A percentile compares a stretch with the other conserved stretches of the same genome.
Evolutionary conservation across 2,797 vertebrate genomes (phyloP).

Genomic region (Eurystomus glaucurus): DNA sequence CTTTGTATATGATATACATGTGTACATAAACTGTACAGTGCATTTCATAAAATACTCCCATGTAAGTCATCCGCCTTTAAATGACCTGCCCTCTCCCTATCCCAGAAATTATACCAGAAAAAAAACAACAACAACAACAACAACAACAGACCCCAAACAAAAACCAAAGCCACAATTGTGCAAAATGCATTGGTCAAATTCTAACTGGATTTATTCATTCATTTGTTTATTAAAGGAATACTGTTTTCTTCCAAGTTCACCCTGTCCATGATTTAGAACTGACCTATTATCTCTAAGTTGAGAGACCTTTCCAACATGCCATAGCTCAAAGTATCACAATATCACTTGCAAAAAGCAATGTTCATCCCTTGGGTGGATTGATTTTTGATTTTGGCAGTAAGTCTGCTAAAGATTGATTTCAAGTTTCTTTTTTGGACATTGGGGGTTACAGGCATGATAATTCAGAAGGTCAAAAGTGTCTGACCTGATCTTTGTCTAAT

Average conservation of each 20-base stretch:
- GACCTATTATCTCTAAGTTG: neutral
- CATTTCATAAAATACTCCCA: neutral
- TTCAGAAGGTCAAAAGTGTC: neutral
- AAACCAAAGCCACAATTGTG: neutral
- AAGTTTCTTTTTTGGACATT: neutral
- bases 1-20: accelerated
- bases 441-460: neutral
- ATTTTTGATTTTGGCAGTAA: constrained; percentile 20
- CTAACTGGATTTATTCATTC: neutral
- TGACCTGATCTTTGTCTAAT: neutral
- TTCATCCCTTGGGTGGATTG: neutral
- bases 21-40: neutral
- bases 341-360: neutral
- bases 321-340: neutral
- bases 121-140: too few species aligned
- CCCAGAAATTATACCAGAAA: accelerated
- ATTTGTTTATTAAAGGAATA: neutral
- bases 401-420: constrained; percentile 17
- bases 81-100: neutral
- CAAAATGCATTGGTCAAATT: neutral
- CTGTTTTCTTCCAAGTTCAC: neutral
- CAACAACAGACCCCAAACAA: neutral
- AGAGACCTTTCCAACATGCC: neutral
- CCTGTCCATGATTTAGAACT: neutral
- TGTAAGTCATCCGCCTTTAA: neutral